Evolutionary conservation across 2,113 vertebrate genomes (phyloP).

Genomic region (Malurus elegans): DNA sequence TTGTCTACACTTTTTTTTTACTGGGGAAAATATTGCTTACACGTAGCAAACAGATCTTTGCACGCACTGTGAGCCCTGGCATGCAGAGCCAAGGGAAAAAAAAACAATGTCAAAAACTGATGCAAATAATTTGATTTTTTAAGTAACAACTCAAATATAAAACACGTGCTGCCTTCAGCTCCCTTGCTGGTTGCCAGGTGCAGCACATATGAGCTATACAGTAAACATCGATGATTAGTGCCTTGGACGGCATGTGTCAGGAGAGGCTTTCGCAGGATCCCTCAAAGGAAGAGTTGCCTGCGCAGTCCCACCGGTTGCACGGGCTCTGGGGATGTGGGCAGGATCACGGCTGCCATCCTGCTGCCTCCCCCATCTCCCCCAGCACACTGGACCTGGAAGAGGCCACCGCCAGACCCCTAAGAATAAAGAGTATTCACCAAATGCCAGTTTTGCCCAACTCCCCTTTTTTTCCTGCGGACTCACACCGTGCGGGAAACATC

Average conservation of each 20-base stretch:
- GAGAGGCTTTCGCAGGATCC: conserved; percentile 2
- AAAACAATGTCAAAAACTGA: conserved; percentile 69
- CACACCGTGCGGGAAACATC: accelerated
- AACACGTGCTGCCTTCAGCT: conserved; percentile 66
- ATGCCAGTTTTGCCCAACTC: neutral
- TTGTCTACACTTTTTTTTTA: conserved; percentile 53
- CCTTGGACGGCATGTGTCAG: conserved; percentile 64
- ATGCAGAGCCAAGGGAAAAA: conserved; percentile 55
- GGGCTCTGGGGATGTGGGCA: neutral
- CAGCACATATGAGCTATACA: conserved; percentile 60
- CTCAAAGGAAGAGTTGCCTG: neutral
- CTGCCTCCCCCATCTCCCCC: neutral
- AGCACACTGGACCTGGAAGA: neutral
- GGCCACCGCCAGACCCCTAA: neutral
- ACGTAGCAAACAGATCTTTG: conserved; percentile 66
- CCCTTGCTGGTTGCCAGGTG: conserved; percentile 60
- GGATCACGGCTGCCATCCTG: neutral
- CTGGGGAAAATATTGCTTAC: conserved; percentile 56
- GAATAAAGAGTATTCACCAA: neutral
- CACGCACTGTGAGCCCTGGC: conserved; percentile 58
- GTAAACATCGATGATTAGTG: conserved; percentile 62
- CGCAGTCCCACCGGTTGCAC: neutral
- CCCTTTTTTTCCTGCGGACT: neutral
- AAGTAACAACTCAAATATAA: conserved; percentile 67
- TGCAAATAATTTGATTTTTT: conserved; percentile 65